Conservation (phyloP, 2,113 vertebrate genomes). For the Terrapene triunguis region DNA sequence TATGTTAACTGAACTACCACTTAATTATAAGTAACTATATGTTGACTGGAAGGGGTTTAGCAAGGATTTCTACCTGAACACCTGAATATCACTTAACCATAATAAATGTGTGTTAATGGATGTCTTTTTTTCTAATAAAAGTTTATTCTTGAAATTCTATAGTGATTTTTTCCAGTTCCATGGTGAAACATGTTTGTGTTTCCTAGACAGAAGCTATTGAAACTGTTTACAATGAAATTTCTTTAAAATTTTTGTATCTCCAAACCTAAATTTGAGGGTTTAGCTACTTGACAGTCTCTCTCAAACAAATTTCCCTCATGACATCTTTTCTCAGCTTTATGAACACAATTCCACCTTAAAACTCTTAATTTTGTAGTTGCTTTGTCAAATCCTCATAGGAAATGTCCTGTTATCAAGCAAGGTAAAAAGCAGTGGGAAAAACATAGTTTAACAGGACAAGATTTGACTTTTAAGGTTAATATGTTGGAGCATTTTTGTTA, state of each 20-base stretch:
- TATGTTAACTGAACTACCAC: not conserved
- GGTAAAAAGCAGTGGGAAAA: not conserved
- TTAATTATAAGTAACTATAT: not conserved
- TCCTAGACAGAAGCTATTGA: not conserved
- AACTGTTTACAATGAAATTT: not conserved
- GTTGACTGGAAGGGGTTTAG: not conserved
- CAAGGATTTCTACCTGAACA: not conserved
- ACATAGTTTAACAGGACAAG: not conserved
- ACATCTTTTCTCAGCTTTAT: not conserved
- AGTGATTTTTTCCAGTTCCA: fast-evolving
- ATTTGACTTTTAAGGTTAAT: not conserved
- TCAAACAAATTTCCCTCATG: not conserved
- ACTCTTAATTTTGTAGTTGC: not conserved
- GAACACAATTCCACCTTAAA: not conserved
- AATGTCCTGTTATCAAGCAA: not conserved
- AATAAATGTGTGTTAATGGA: not conserved
- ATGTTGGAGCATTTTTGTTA: fast-evolving
- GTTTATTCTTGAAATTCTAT: fast-evolving
- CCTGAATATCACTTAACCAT: not conserved
- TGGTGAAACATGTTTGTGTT: fast-evolving
- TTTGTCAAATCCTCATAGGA: not conserved
- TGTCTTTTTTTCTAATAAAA: fast-evolving
- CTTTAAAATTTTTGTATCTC: not conserved
- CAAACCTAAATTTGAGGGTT: not conserved
- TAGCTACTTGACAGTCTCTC: not conserved